These are phyloP conservation scores for Heteropelma amictum DNA, from an alignment of 2,888 invertebrate species.

Conservation along the genomic window DNA sequence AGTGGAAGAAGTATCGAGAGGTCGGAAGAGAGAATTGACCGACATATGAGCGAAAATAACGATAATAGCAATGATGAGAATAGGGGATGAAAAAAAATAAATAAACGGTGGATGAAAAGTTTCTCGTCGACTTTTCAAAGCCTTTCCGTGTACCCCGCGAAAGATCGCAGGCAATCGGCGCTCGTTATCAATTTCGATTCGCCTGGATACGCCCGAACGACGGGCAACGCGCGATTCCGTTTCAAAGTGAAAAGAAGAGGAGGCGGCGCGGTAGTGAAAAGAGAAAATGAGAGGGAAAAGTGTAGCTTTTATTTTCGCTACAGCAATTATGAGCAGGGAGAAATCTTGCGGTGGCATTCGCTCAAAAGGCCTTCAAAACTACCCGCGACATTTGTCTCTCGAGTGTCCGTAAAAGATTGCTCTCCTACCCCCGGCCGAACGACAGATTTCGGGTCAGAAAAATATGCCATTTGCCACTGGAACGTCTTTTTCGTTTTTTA, in stretches of 20 bases:
- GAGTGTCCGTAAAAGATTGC: conserved; percentile 14
- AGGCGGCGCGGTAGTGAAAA: conserved; percentile 63
- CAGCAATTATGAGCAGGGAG: conserved; percentile 35
- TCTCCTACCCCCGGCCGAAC: background rate
- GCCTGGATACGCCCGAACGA: conserved; percentile 11
- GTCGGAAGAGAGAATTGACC: background rate
- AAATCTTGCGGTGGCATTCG: conserved; percentile 12
- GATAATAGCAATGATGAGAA: background rate
- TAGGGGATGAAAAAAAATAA: background rate
- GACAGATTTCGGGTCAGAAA: conserved; percentile 24
- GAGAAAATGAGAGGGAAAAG: conserved; percentile 56
- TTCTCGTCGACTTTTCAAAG: background rate
- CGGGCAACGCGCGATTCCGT: conserved; percentile 24
- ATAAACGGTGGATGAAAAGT: background rate
- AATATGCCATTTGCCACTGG: conserved; percentile 19
- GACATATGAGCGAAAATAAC: background rate
- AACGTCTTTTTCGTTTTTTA: conserved; percentile 1
- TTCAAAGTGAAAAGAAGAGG: background rate
- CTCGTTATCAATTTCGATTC: conserved; percentile 37
- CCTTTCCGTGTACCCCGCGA: background rate
- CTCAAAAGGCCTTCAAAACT: conserved; percentile 21
- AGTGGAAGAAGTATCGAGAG: background rate
- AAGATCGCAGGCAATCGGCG: conserved; percentile 27
- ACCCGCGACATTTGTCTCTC: conserved; percentile 50
- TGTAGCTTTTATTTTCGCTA: conserved; percentile 43